phyloP scores from a whole-genome alignment of 2,797 vertebrate species.

The Mionectes olivaceus region DNA sequence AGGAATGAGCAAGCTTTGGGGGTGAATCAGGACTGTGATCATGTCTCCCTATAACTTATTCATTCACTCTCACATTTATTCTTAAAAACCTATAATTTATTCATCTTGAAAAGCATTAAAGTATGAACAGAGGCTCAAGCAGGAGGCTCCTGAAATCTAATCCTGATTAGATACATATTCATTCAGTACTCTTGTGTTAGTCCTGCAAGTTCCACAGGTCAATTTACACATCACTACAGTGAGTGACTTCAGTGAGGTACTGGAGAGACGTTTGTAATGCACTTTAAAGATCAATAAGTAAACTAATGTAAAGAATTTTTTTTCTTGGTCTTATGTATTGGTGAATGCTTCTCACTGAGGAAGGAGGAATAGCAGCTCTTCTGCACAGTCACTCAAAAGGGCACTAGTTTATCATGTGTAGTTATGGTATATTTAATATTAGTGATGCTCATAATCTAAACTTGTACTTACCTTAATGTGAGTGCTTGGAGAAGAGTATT shows the following conservation, averaged over 20 bases:
- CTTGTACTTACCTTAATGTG: background rate
- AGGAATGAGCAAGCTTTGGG: background rate
- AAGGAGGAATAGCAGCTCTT: background rate
- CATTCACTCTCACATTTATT: slow-evolving; percentile 17
- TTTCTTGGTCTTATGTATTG: rapidly evolving
- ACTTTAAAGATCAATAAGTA: background rate
- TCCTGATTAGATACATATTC: background rate
- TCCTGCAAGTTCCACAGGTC: background rate
- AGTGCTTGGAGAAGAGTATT: background rate
- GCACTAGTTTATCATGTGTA: background rate
- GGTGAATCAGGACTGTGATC: background rate
- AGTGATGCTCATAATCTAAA: background rate
- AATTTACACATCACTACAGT: background rate
- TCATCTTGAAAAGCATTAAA: slow-evolving; percentile 20
- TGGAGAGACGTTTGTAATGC: background rate
- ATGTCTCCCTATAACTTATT: slow-evolving; percentile 6
- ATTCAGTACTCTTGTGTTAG: background rate
- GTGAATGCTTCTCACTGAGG: background rate
- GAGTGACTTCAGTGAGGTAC: background rate
- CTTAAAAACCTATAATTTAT: slow-evolving; percentile 42
- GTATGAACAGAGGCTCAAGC: background rate
- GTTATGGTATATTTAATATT: background rate
- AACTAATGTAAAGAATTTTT: background rate
- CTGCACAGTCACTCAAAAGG: background rate
- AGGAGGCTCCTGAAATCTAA: background rate